Evolutionary conservation across 2,797 vertebrate genomes (phyloP).

Genomic region (Bucorvus abyssinicus): DNA sequence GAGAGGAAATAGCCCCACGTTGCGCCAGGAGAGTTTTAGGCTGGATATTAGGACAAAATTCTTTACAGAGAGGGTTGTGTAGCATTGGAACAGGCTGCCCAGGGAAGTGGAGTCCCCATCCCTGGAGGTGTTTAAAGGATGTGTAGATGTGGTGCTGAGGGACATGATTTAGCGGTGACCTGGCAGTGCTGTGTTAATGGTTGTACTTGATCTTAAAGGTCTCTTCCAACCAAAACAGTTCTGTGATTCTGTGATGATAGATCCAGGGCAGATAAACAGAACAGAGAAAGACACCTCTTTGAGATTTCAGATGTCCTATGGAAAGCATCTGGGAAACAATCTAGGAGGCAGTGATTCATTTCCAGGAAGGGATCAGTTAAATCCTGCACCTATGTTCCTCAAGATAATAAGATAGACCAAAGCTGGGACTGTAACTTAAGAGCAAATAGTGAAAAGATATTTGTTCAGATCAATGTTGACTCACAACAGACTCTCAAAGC

Average conservation of each 20-base stretch:
- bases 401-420: neutral
- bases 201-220: too few species aligned
- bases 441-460: neutral
- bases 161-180: too few species aligned
- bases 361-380: neutral
- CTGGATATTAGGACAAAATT: too few species aligned
- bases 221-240: too few species aligned
- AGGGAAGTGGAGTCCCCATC: too few species aligned
- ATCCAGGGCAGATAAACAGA: neutral
- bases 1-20: too few species aligned
- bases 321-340: neutral
- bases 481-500: neutral
- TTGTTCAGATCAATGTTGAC: neutral
- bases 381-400: neutral
- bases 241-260: neutral
- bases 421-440: neutral
- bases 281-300: neutral
- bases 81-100: too few species aligned
- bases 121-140: too few species aligned
- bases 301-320: neutral
- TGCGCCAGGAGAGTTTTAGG: too few species aligned
- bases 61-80: too few species aligned
- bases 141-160: too few species aligned
- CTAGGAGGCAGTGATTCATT: neutral
- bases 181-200: too few species aligned